Evolutionary conservation across 1,140 invertebrate genomes (phyloP).

Genomic region (Microplitis demolitor): DNA sequence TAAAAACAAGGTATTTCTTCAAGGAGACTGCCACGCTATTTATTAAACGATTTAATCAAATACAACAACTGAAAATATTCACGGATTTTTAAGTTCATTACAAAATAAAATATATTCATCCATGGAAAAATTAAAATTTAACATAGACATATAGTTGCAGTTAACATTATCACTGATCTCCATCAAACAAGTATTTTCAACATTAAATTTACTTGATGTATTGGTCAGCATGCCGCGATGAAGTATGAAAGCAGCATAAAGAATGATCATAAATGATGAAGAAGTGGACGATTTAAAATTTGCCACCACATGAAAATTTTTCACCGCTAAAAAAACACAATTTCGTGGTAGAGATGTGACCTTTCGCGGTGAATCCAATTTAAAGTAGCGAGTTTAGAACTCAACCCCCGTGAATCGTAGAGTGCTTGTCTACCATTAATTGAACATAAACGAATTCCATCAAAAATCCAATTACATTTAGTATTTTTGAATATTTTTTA

Average conservation of each 20-base stretch:
- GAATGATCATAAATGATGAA: neutral
- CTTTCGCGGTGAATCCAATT: constrained; percentile 45
- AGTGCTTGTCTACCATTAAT: constrained; percentile 36
- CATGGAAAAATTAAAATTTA: constrained; percentile 31
- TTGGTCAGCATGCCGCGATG: neutral
- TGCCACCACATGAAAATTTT: constrained; percentile 37
- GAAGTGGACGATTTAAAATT: constrained; percentile 47
- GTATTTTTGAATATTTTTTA: neutral
- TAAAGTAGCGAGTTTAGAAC: constrained; percentile 35
- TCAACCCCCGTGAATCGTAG: constrained; percentile 16
- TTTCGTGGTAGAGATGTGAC: constrained; percentile 38
- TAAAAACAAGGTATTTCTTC: constrained; percentile 22
- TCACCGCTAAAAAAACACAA: constrained; percentile 48
- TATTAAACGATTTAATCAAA: neutral
- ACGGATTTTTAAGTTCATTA: neutral
- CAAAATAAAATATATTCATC: too few relatives aligned
- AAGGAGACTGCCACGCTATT: neutral
- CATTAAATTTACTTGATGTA: constrained; percentile 41
- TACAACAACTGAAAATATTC: neutral
- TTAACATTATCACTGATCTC: constrained; percentile 22
- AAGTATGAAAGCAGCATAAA: neutral
- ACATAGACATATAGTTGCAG: constrained; percentile 22
- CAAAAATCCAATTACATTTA: constrained; percentile 36
- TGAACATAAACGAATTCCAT: constrained; percentile 37
- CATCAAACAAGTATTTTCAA: constrained; percentile 36